phyloP scores from a whole-genome alignment of 2,113 vertebrate genomes.

The Pollimyrus isidori region DNA sequence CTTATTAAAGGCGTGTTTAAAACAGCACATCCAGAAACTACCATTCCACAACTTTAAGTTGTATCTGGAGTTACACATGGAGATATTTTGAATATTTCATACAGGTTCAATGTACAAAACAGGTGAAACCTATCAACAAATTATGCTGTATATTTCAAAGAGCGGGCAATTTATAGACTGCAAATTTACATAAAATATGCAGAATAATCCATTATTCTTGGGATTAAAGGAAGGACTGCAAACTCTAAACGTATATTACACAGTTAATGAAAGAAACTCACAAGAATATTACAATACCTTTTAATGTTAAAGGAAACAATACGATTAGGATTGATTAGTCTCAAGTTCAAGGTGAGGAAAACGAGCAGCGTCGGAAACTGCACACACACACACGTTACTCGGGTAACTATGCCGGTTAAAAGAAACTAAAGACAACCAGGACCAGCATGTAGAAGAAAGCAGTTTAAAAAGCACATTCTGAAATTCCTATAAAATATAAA shows the following conservation, averaged over 20 bases:
- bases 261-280: background rate
- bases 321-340: background rate
- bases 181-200: background rate
- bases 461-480: background rate
- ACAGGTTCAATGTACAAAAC: background rate
- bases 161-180: background rate
- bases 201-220: background rate
- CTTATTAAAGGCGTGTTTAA: background rate
- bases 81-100: background rate
- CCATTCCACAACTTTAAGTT: background rate
- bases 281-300: background rate
- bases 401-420: background rate
- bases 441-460: background rate
- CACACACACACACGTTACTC: background rate
- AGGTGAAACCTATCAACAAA: background rate
- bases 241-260: background rate
- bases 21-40: background rate
- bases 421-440: background rate
- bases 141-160: background rate
- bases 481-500: background rate
- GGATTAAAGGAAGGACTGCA: background rate
- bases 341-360: background rate
- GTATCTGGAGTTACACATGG: background rate
- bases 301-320: background rate
- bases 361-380: background rate